Conservation (phyloP, 2,888 invertebrate species). For the Tipula confusa region DNA sequence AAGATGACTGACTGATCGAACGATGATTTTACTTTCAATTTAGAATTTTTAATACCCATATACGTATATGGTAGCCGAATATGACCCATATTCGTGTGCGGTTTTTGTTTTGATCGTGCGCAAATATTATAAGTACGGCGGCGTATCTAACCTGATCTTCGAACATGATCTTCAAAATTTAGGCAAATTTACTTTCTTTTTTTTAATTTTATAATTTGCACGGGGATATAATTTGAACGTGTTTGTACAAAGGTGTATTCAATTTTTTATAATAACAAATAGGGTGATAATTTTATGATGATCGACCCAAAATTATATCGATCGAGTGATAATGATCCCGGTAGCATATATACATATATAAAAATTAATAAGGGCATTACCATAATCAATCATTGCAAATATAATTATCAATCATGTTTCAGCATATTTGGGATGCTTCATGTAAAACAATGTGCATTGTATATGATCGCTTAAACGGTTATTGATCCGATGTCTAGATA, state of each 20-base stretch:
- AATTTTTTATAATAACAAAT: neutral
- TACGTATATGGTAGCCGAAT: neutral
- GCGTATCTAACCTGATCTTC: neutral
- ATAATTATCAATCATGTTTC: neutral
- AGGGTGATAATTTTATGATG: neutral
- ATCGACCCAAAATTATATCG: neutral
- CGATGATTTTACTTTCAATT: conserved; percentile 14
- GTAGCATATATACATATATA: neutral
- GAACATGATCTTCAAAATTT: neutral
- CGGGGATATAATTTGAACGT: neutral
- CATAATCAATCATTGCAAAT: neutral
- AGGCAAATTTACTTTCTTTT: neutral
- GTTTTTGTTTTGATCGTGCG: neutral
- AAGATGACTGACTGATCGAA: neutral
- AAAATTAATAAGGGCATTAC: neutral
- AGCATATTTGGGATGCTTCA: neutral
- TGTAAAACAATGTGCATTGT: neutral
- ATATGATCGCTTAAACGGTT: conserved; percentile 16
- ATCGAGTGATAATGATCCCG: no score
- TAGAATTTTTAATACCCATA: neutral
- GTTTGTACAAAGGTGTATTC: no score
- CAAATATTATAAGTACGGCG: neutral
- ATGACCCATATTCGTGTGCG: neutral
- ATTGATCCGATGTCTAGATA: neutral
- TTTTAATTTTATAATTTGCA: neutral